These are phyloP conservation scores for Cataglyphis rosenhaueri DNA, from an alignment of 2,888 invertebrate species.

Conservation along the genomic window DNA sequence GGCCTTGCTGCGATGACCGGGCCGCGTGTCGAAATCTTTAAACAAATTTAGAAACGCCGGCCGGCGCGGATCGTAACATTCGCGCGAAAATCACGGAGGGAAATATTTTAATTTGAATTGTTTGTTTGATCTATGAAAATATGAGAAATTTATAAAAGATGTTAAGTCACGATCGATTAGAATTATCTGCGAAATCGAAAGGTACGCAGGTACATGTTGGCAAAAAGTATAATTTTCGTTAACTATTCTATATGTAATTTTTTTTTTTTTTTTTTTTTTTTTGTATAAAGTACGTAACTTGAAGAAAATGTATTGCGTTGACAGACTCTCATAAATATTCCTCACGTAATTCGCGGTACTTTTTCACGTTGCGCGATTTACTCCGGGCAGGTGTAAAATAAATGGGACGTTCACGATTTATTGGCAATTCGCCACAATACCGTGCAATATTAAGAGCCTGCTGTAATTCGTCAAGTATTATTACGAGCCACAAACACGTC, in stretches of 20 bases:
- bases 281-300: background rate
- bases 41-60: slow-evolving; percentile 20
- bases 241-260: background rate
- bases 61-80: background rate
- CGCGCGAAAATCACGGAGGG: no score
- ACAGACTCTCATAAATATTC: background rate
- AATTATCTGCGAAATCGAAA: background rate
- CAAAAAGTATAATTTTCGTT: background rate
- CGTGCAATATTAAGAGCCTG: background rate
- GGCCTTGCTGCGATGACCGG: slow-evolving; percentile 28
- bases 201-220: no score
- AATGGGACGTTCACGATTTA: slow-evolving; percentile 35
- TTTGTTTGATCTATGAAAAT: background rate
- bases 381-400: background rate
- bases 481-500: background rate
- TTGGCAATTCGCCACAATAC: background rate
- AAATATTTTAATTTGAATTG: slow-evolving; percentile 10
- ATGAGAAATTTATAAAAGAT: background rate
- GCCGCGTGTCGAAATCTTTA: slow-evolving; percentile 45
- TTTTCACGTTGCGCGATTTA: slow-evolving; percentile 18
- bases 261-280: background rate
- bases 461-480: slow-evolving; percentile 23
- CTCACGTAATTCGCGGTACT: background rate
- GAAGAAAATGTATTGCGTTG: background rate
- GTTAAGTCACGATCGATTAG: background rate